Evolutionary conservation across 2,888 invertebrate genomes (phyloP), one percentile per base, ranked within the genome.

Genomic region (Drosophila koepferae): DNA sequence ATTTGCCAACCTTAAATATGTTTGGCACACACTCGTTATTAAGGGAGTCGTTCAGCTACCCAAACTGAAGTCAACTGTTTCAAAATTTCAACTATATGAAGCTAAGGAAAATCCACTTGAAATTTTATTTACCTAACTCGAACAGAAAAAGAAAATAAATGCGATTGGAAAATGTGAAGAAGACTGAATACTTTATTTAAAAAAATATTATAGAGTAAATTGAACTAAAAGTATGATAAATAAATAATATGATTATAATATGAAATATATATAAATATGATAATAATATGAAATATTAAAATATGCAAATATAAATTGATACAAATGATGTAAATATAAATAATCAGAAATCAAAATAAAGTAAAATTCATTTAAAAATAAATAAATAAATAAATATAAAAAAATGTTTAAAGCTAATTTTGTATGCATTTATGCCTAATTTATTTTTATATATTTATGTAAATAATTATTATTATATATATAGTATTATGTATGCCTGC

Each of bases 1-100:
- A 89, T 89, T 86, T 81, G 79, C 62, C 34, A 62, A 72, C 69
- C 72, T 84, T 83, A 72, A 81, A 86, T 70, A 73, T 72, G 63
- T 69, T 66, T 53, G 34, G 38, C 53, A 69, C 68, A 80, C 58
- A 61, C 51, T 18, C 51, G 59, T 68, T 80, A 70, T 76, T 63
- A 71, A 74, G 71, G 69, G 12, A 8, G 10, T 20, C 28, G 4
- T 28, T 48, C 23, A 31, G 9, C 28, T 2, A 12, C 16, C 20
- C 31, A 12, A 23, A 38, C 55, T 40, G 48, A 41, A 44, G 20
- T 44, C 31, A 38, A 46, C 60, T 54, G 28, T 62, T 67, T 58
- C 56, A 61, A 68, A 62, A 64, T 74, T 59, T 43, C 46, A 74
- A 63, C 81, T 62, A 55, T 38, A 55, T 28, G n/a, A n/a, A 66